phyloP scores from a whole-genome alignment of 1,140 invertebrate species.

The Agrilus planipennis region DNA sequence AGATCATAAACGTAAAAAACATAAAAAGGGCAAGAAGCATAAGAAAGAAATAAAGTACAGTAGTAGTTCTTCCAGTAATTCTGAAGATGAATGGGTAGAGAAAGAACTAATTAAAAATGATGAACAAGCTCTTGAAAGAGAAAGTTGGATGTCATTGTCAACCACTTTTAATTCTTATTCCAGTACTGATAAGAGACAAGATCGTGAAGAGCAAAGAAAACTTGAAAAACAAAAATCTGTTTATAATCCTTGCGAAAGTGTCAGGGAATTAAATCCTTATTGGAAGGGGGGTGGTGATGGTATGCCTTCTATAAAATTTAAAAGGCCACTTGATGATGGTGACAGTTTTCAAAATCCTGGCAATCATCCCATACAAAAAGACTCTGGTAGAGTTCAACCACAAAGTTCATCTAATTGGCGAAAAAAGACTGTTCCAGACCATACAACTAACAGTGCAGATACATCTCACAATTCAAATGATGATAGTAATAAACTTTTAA shows the following conservation, averaged over 20 bases:
- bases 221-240: slow-evolving; percentile 42
- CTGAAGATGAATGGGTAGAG: slow-evolving; percentile 28
- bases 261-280: slow-evolving; percentile 79
- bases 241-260: slow-evolving; percentile 59
- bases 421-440: slow-evolving; percentile 13
- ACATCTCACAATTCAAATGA: slow-evolving; percentile 6
- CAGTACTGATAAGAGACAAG: slow-evolving; percentile 29
- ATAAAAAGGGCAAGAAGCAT: slow-evolving; percentile 18
- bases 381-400: too few relatives aligned
- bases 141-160: slow-evolving; percentile 40
- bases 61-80: slow-evolving; percentile 11
- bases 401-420: slow-evolving; percentile 19
- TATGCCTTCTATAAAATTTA: slow-evolving; percentile 55
- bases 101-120: slow-evolving; percentile 15
- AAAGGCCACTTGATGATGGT: slow-evolving; percentile 35
- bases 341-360: slow-evolving; percentile 11
- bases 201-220: slow-evolving; percentile 13
- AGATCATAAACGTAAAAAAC: slow-evolving; percentile 18
- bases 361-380: slow-evolving; percentile 11
- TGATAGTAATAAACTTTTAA: slow-evolving; percentile 7
- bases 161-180: slow-evolving; percentile 32
- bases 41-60: slow-evolving; percentile 14
- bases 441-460: not conserved
- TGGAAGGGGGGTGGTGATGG: slow-evolving; percentile 83
- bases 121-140: slow-evolving; percentile 22